These are phyloP conservation scores for Tragelaphus buxtoni DNA, from an alignment of 2,113 vertebrate species.

Conservation along the genomic window DNA sequence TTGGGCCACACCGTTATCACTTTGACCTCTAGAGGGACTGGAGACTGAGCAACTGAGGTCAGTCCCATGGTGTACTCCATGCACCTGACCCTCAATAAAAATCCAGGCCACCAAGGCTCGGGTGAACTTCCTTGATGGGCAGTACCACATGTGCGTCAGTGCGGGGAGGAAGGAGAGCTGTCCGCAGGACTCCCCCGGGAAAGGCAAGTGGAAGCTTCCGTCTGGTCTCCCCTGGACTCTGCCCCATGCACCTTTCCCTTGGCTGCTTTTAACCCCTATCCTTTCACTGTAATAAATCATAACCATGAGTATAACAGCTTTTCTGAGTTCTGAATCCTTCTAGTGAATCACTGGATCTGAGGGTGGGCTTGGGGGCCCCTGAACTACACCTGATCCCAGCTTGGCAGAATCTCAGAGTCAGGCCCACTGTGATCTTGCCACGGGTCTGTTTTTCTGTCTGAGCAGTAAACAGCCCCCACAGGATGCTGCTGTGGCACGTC, in stretches of 20 bases:
- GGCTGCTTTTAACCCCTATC: background rate
- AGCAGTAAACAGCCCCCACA: background rate
- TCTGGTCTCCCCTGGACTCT: background rate
- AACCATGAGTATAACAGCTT: background rate
- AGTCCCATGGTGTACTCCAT: background rate
- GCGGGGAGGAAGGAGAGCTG: fast-evolving
- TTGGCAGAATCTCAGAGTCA: background rate
- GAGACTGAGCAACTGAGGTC: background rate
- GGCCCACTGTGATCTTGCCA: background rate
- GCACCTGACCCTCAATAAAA: background rate
- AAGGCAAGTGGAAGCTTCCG: fast-evolving
- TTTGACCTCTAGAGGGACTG: background rate
- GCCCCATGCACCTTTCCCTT: fast-evolving
- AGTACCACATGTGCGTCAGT: fast-evolving
- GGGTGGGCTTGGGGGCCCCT: background rate
- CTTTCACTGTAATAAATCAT: background rate
- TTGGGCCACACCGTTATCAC: background rate
- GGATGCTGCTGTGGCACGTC: background rate
- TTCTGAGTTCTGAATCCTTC: background rate
- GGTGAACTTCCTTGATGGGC: background rate
- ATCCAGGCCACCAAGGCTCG: background rate
- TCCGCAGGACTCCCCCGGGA: background rate
- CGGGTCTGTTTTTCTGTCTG: background rate
- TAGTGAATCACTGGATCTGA: background rate
- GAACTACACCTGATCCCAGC: background rate